Evolutionary conservation across 2,888 invertebrate species (phyloP).

Genomic region (Lacanobia wlatinum): DNA sequence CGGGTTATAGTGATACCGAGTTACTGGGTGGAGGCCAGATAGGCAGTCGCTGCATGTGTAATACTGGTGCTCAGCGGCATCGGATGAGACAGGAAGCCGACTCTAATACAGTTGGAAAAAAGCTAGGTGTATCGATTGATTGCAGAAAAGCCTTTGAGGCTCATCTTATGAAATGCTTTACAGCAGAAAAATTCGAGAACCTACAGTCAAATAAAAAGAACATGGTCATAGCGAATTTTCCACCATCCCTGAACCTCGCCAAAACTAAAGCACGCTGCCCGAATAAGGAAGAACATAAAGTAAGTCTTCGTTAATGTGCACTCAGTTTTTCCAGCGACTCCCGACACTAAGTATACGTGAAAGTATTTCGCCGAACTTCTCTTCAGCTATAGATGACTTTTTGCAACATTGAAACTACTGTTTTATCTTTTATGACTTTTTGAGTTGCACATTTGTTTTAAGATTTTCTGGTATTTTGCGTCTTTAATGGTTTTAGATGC

Average conservation of each 20-base stretch:
- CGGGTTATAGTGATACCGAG: too few relatives aligned
- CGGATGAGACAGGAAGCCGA: too few relatives aligned
- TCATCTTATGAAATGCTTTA: background rate
- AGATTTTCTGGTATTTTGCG: slow-evolving; percentile 43
- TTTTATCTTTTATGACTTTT: slow-evolving; percentile 34
- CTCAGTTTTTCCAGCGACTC: slow-evolving; percentile 43
- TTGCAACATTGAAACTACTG: slow-evolving; percentile 50
- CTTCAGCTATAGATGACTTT: slow-evolving; percentile 33
- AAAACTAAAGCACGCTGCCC: slow-evolving; percentile 19
- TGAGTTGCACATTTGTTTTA: slow-evolving; percentile 27
- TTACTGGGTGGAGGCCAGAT: too few relatives aligned
- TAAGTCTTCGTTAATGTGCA: slow-evolving; percentile 57
- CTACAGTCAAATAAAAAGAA: too few relatives aligned
- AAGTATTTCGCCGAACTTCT: slow-evolving; percentile 50
- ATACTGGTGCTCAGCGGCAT: too few relatives aligned
- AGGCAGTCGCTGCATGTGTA: too few relatives aligned
- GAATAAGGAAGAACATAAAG: slow-evolving; percentile 32
- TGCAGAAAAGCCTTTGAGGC: background rate
- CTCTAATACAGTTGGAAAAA: too few relatives aligned
- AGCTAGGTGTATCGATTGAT: too few relatives aligned
- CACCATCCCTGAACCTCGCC: slow-evolving; percentile 10
- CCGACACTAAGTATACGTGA: slow-evolving; percentile 32
- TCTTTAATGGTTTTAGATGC: slow-evolving; percentile 6
- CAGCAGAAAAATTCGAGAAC: background rate
- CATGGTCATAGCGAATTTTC: background rate